A percentile compares a stretch with the other conserved stretches of the same genome.
phyloP scores from a whole-genome alignment of 2,888 invertebrate species.

The Artemia sinica region DNA sequence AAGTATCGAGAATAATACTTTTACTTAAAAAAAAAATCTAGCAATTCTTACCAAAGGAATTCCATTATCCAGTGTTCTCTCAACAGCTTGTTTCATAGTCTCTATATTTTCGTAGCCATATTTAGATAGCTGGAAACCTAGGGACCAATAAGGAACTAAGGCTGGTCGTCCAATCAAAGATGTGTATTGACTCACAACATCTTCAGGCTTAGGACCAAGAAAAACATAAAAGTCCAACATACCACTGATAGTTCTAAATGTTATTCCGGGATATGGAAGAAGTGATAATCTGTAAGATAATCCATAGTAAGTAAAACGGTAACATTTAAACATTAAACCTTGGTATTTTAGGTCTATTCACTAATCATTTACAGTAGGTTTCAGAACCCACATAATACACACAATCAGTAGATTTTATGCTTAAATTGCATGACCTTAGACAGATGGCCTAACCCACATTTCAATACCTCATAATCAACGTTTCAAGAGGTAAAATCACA shows the following conservation, averaged over 20 bases:
- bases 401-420: no score
- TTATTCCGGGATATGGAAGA: conserved; percentile 34
- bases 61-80: conserved; percentile 27
- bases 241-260: conserved; percentile 35
- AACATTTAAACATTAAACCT: no score
- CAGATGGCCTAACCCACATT: no score
- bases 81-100: conserved; percentile 26
- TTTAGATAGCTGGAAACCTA: conserved; percentile 35
- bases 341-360: no score
- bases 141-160: conserved; percentile 36
- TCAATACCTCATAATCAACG: no score
- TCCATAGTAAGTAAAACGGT: not conserved
- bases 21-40: not conserved
- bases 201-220: conserved; percentile 31
- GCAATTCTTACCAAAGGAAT: conserved; percentile 27
- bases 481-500: no score
- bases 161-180: conserved; percentile 31
- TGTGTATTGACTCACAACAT: conserved; percentile 31
- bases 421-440: no score
- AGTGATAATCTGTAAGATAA: conserved; percentile 24
- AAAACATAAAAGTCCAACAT: conserved; percentile 32
- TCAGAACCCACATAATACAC: no score
- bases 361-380: no score
- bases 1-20: no score
- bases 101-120: conserved; percentile 28